A percentile compares a stretch with the other conserved stretches of the same genome.
Evolutionary conservation across 1,140 invertebrate species (phyloP).

Genomic region (Lycorma delicatula): DNA sequence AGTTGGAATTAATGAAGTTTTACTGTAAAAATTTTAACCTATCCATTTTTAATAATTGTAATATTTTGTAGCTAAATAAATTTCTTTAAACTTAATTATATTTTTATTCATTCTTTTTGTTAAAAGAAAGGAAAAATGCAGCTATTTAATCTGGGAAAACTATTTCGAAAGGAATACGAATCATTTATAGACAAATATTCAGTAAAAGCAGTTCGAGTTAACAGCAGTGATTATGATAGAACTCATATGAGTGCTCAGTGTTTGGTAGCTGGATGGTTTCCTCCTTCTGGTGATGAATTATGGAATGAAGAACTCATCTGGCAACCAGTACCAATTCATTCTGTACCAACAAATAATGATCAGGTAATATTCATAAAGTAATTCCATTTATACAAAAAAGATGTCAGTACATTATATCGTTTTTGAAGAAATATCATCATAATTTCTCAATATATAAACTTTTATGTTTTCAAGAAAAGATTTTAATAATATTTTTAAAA

Average conservation of each 20-base stretch:
- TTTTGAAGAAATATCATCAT: too few relatives aligned
- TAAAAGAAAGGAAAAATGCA: conserved; percentile 66
- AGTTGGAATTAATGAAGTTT: too few relatives aligned
- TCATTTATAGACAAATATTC: conserved; percentile 53
- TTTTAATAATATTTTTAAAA: too few relatives aligned
- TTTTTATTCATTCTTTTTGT: too few relatives aligned
- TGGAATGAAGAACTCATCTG: conserved; percentile 67
- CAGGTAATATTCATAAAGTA: conserved; percentile 50
- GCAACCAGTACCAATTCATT: conserved; percentile 83
- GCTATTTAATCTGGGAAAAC: conserved; percentile 65
- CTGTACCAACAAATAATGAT: conserved; percentile 54
- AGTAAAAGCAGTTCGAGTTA: conserved; percentile 54
- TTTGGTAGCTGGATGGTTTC: conserved; percentile 74
- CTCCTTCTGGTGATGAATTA: conserved; percentile 53
- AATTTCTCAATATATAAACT: too few relatives aligned
- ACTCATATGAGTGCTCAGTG: conserved; percentile 79
- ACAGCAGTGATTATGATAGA: conserved; percentile 71
- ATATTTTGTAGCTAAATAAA: too few relatives aligned
- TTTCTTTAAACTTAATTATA: too few relatives aligned
- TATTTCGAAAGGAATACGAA: conserved; percentile 57
- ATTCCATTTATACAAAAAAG: too few relatives aligned
- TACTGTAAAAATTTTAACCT: too few relatives aligned
- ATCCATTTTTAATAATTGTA: too few relatives aligned
- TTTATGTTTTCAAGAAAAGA: too few relatives aligned
- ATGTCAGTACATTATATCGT: too few relatives aligned